phyloP scores from a whole-genome alignment of 2,797 vertebrate species.

The Anguilla marmorata region DNA sequence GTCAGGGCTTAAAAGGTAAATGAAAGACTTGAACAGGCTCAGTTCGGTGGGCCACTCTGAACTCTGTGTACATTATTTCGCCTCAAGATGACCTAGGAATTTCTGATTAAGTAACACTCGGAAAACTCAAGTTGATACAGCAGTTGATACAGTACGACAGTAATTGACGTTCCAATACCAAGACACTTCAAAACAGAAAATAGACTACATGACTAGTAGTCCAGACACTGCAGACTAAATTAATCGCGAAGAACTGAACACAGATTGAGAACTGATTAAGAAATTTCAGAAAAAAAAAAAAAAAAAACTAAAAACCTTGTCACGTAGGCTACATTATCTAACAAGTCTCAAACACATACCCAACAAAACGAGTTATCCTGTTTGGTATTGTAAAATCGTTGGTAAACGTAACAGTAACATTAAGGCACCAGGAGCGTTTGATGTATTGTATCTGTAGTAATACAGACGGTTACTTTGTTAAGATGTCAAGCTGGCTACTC shows the following conservation, averaged over 20 bases:
- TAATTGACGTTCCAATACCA: neutral
- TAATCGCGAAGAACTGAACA: neutral
- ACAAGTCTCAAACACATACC: neutral
- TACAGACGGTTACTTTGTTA: neutral
- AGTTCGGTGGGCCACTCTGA: neutral
- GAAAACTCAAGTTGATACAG: neutral
- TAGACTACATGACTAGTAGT: neutral
- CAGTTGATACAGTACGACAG: neutral
- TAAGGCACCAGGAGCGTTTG: neutral
- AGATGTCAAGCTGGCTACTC: neutral
- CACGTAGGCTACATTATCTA: neutral
- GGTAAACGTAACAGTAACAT: neutral
- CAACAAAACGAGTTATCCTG: neutral
- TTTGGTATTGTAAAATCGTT: neutral
- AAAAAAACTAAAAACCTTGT: neutral
- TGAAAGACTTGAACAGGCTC: neutral
- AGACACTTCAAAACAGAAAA: neutral
- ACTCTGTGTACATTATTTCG: neutral
- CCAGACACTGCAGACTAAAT: neutral
- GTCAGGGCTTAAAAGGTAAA: neutral
- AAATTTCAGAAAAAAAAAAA: neutral
- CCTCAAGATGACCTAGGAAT: neutral
- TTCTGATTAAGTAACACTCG: neutral
- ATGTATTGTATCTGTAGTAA: neutral
- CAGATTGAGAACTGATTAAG: neutral